Evolutionary conservation across 2,113 vertebrate genomes (phyloP), one percentile per base, ranked within the genome.

Genomic region (Pangasianodon gigas): DNA sequence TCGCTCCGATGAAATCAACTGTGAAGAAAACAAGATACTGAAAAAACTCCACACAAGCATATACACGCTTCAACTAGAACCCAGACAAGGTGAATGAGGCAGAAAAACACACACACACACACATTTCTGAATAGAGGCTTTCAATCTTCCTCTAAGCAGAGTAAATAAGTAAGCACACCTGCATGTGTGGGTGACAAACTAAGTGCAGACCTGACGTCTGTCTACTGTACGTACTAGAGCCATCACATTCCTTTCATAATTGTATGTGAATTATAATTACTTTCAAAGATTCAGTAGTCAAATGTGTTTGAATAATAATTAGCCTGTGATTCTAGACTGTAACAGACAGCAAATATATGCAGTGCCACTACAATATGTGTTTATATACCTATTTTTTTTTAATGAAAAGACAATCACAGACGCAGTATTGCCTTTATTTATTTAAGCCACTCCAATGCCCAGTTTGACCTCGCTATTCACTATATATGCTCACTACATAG

Each of bases 131-230:
- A 86, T 24, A 71, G n/a, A 41, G 24, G 52, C 60, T 65, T 84
- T 84, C 46, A 67, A 44, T 67, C 71, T 26, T 87, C 2, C n/a
- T 74, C 69, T 48, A 74, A 65, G 65, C 77, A 46, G 74, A 3
- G 58, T 74, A 87, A 90, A 84, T 46, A 77, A 65, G 71, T 21
- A 46, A 87, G 71, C 48, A 90, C 85, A 84, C 67, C 86, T 84
- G 80, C 83, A 48, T 54, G 37, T 75, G 77, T 69, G 77, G 58
- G 58, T 26, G 77, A 54, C 60, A 69, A 62, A 14, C 51, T 75
- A 54, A 87, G 69, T 56, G 69, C 51, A 75, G 32, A 69, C 32
- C 62, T 88, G 32, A 26, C 3, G 48, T 65, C 46, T 88, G 48
- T 54, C 58, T 37, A 26, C 60, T 21, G 74, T 19, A 65, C n/a